Evolutionary conservation across 1,140 invertebrate genomes (phyloP), one percentile per base, ranked within the genome.

Genomic region (Dufourea novaeangliae): DNA sequence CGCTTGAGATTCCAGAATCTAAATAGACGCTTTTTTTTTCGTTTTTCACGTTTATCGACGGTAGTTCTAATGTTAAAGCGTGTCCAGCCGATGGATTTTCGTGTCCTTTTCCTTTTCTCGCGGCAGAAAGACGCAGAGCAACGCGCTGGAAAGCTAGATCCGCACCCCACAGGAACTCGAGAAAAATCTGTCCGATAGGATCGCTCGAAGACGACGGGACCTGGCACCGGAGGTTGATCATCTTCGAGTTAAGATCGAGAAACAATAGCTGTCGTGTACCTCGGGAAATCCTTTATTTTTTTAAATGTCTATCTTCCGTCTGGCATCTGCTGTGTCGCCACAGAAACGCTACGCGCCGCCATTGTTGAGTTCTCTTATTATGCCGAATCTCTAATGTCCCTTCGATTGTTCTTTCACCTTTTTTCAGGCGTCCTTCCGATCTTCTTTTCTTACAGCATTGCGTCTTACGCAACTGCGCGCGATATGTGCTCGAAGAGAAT

Each of bases 311-410:
- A 84, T 84, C 83, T 67, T 56, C 46, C 73, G 68, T 84, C 73
- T 80, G 78, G 82, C 83, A 84, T 84, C 83, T 84, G 78, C 27
- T 32, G 41, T 73, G 78, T 73, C 68, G 78, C 63, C 78, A n/a
- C 54, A 25, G 20, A 12, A 46, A 69, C 29, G 64, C 63, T 54
- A 34, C 46, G 46, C 61, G 78, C 67, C n/a, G 25, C 50, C 39
- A 59, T 78, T 52, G 62, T 72, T 75, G 3, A 50, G 29, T n/a
- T 44, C 17, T 34, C 61, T 82, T 71, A 52, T 71, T 68, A 57
- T 44, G 20, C 39, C 34, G 17, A 37, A 2, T 39, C 52, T 22
- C 66, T 76, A 76, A 76, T 76, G 37, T 20, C 7, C 29, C 29
- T 50, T 52, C 41, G 54, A 69, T 69, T 37, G 72, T 68, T 44